phyloP scores from a whole-genome alignment of 2,113 vertebrate genomes.

The Salminus brasiliensis region DNA sequence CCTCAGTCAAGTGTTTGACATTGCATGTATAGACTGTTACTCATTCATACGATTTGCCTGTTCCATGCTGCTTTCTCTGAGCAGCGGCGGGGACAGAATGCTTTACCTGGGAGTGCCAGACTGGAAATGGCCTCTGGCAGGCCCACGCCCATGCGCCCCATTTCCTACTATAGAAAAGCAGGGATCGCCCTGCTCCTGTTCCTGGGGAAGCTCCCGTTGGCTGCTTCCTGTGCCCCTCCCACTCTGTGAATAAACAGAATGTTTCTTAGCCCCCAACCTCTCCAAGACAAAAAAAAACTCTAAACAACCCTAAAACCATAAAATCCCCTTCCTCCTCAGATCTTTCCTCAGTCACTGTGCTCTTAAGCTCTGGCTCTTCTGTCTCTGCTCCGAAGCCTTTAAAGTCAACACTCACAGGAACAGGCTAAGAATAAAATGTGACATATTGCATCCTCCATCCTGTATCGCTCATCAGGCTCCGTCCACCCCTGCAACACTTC shows the following conservation, averaged over 20 bases:
- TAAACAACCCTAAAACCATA: neutral
- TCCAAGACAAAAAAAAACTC: neutral
- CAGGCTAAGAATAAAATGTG: neutral
- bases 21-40: neutral
- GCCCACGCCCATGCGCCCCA: slow-evolving; percentile 61
- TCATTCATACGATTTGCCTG: neutral
- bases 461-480: neutral
- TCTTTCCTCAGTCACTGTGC: neutral
- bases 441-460: slow-evolving; percentile 22
- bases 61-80: neutral
- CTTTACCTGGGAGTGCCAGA: slow-evolving; percentile 43
- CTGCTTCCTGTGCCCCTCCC: slow-evolving; percentile 71
- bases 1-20: neutral
- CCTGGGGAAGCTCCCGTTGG: slow-evolving; percentile 64
- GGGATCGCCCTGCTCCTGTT: slow-evolving; percentile 58
- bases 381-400: neutral
- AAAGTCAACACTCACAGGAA: slow-evolving; percentile 23
- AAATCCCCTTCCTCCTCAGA: slow-evolving; percentile 14
- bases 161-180: slow-evolving; percentile 76
- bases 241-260: slow-evolving; percentile 63
- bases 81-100: neutral
- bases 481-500: neutral
- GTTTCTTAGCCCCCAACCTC: slow-evolving; percentile 14
- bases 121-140: slow-evolving; percentile 60
- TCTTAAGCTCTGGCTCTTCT: neutral